phyloP scores from a whole-genome alignment of 1,140 invertebrate genomes.

The Pseudomyrmex dendroicus region DNA sequence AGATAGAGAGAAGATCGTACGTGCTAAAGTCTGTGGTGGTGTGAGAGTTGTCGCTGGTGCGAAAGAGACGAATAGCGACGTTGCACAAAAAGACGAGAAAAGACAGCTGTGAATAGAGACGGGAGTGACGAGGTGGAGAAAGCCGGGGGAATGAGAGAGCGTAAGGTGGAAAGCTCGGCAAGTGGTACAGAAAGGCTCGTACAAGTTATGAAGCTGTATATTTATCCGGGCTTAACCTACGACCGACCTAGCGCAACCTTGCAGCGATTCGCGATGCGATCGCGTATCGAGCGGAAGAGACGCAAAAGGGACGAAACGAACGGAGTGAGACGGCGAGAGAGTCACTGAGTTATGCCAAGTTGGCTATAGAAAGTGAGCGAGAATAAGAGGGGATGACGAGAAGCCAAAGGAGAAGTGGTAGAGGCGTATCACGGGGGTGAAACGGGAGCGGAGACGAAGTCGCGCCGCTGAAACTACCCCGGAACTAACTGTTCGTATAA shows the following conservation, averaged over 20 bases:
- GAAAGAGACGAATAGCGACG: conserved; percentile 42
- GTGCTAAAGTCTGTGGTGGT: conserved; percentile 22
- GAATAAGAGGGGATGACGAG: conserved; percentile 4
- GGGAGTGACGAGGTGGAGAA: neutral
- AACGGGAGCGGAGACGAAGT: conserved; percentile 34
- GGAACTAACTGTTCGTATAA: conserved; percentile 77
- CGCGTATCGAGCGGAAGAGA: conserved; percentile 28
- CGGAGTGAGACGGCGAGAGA: conserved; percentile 29
- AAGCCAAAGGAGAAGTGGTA: conserved; percentile 16
- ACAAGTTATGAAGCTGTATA: conserved; percentile 74
- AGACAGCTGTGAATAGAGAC: conserved; percentile 30
- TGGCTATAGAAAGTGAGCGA: conserved; percentile 33
- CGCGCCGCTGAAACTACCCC: conserved; percentile 63
- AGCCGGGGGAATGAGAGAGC: neutral
- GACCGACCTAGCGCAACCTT: conserved; percentile 63
- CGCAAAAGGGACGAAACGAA: conserved; percentile 11
- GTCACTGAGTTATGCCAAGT: conserved; percentile 48
- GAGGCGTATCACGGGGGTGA: conserved; percentile 4
- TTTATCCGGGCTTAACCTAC: conserved; percentile 77
- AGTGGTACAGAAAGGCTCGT: neutral
- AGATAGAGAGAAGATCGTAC: conserved; percentile 45
- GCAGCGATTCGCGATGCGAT: conserved; percentile 24
- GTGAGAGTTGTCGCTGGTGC: conserved; percentile 21
- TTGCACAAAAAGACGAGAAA: conserved; percentile 35
- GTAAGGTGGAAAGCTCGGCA: conserved; percentile 22